phyloP scores from a whole-genome alignment of 2,888 invertebrate genomes.

The Brachyopa scutellaris region DNA sequence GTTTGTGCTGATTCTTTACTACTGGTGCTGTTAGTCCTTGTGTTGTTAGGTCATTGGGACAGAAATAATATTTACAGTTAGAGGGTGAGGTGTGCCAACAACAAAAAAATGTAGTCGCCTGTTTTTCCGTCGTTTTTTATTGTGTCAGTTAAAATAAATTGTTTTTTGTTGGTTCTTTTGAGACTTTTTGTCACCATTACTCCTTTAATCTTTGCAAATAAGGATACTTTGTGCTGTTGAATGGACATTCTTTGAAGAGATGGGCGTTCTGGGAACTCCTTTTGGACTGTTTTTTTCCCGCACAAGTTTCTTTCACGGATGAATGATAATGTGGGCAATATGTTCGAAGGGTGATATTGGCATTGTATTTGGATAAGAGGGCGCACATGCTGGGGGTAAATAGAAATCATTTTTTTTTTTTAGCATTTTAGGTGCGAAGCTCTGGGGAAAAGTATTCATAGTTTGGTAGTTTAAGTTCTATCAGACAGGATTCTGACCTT shows the following conservation, averaged over 20 bases:
- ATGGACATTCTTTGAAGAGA: conserved; percentile 23
- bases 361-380: too few relatives aligned
- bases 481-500: too few relatives aligned
- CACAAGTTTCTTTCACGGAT: background rate
- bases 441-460: too few relatives aligned
- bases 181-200: conserved; percentile 62
- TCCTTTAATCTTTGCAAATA: conserved; percentile 62
- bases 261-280: conserved; percentile 29
- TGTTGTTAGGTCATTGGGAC: conserved; percentile 67
- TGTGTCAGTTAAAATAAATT: conserved; percentile 67
- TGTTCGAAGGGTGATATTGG: background rate
- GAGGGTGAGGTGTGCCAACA: background rate
- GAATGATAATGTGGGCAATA: background rate
- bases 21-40: conserved; percentile 39
- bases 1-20: conserved; percentile 27
- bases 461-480: too few relatives aligned
- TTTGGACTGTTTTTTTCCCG: background rate
- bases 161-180: conserved; percentile 49
- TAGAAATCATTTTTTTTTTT: too few relatives aligned
- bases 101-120: background rate
- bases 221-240: conserved; percentile 38
- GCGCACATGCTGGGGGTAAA: too few relatives aligned
- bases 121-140: conserved; percentile 44
- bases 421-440: too few relatives aligned
- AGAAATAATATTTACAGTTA: conserved; percentile 69